Percentiles rank a stretch among this genome's conserved stretches.
Conservation (phyloP, 2,797 vertebrate species). For the Tarsius wallacei region DNA sequence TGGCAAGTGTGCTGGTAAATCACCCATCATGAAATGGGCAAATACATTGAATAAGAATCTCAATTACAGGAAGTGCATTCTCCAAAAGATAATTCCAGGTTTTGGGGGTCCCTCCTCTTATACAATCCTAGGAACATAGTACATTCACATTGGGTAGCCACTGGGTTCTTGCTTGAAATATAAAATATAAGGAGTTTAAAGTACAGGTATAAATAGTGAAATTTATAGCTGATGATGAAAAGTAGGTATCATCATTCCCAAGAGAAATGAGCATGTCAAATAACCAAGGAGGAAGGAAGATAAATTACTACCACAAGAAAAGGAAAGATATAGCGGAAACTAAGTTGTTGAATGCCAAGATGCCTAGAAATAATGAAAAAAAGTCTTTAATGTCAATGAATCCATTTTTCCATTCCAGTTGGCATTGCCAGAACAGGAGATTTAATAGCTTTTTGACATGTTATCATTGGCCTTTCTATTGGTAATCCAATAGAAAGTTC, state of each 20-base stretch:
- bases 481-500: constrained; percentile 58
- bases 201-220: background rate
- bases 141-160: background rate
- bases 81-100: no score
- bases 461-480: constrained; percentile 38
- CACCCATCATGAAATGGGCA: no score
- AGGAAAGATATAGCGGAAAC: constrained; percentile 47
- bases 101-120: background rate
- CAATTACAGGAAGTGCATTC: no score
- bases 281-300: background rate
- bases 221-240: background rate
- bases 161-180: constrained; percentile 31
- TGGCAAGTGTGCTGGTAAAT: no score
- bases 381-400: background rate
- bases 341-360: constrained; percentile 54
- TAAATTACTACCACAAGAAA: constrained; percentile 52
- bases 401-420: constrained; percentile 10
- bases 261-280: constrained; percentile 66
- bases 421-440: background rate
- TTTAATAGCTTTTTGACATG: constrained; percentile 62
- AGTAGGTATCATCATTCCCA: constrained; percentile 43
- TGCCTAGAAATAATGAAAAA: constrained; percentile 20
- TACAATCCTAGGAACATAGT: background rate
- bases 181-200: background rate
- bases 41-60: no score